phyloP scores from a whole-genome alignment of 2,888 invertebrate species.

The Cacoxenus indagator region DNA sequence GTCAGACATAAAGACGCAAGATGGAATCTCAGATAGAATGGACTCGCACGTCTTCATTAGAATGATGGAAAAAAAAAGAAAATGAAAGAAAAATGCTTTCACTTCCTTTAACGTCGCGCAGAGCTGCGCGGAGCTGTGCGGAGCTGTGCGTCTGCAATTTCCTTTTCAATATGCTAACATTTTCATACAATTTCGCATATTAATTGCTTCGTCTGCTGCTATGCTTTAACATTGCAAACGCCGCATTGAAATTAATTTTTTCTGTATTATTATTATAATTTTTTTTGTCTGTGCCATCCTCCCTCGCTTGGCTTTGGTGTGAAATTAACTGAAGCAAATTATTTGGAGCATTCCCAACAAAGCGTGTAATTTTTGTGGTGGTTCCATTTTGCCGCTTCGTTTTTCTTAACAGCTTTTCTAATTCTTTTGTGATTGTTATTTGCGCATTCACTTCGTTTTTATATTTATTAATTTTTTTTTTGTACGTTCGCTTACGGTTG shows the following conservation, averaged over 20 bases:
- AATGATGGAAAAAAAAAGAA: background rate
- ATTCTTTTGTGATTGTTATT: conserved; percentile 54
- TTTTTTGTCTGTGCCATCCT: background rate
- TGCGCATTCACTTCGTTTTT: conserved; percentile 35
- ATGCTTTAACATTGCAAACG: conserved; percentile 13
- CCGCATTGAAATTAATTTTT: conserved; percentile 33
- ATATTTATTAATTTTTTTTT: background rate
- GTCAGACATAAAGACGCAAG: conserved; percentile 1
- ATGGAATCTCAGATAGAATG: background rate
- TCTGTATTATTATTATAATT: background rate
- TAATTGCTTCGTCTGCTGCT: conserved; percentile 6
- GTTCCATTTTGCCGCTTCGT: conserved; percentile 19
- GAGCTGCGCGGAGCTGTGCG: no score
- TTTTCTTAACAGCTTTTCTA: conserved; percentile 48
- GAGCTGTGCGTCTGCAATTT: background rate
- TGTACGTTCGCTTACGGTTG: background rate
- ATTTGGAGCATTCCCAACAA: conserved; percentile 40
- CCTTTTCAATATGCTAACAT: background rate
- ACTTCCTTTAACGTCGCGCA: background rate
- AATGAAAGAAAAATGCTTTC: background rate
- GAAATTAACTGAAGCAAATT: conserved; percentile 45
- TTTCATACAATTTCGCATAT: background rate
- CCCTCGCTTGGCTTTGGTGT: conserved; percentile 21
- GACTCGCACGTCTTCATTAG: conserved; percentile 15
- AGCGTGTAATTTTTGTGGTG: conserved; percentile 39